Base-by-base conservation (phyloP, 2,888 invertebrate genomes). In the Hipparchia sbordonii region DNA sequence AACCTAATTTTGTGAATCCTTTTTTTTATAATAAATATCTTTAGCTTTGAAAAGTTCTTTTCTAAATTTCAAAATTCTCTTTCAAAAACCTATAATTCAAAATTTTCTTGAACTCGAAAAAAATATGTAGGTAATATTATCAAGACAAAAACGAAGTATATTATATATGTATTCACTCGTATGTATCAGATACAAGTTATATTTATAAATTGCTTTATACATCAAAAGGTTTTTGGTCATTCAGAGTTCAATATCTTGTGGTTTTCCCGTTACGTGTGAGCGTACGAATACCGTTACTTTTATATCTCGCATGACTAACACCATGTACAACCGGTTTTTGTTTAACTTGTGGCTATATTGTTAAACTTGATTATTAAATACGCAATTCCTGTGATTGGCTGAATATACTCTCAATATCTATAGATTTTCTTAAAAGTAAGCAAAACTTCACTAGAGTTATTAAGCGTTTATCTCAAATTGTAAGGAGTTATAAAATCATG, bases 231-330 rank as follows among this genome's bases (percentile, higher is more conserved):
- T 62, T 51, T 51, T 3, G 48, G 23, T 54, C 39, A 33, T 66
- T 45, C 56, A 54, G 66, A 67, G 66, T 67, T 67, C 67, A 67
- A 67, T 57, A 67, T 45, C 56, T 59, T 59, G 57, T 33, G 66
- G 60, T 60, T 52, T 59, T 67, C 59, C 69, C 75, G 67, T 74
- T 72, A 75, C 72, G 68, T 72, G 76, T 72, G 72, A 39, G 73
- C 48, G 7, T 48, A 73, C 73, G 69, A 39, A 39, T 74, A 74
- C 76, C 70, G 72, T 72, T 74, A 76, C 72, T 61, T 70, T 48
- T 52, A 72, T 48, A 56, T 72, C 60, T 72, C 68, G 72, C 74
- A 76, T 76, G 76, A 74, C 71, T 67, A 73, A 73, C 63, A 62
- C 67, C 39, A 54, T 46, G 70, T 39, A 62, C 13, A 66, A 67